Evolutionary conservation across 2,888 invertebrate species (phyloP).

Genomic region (Chrysopilus asiliformis): DNA sequence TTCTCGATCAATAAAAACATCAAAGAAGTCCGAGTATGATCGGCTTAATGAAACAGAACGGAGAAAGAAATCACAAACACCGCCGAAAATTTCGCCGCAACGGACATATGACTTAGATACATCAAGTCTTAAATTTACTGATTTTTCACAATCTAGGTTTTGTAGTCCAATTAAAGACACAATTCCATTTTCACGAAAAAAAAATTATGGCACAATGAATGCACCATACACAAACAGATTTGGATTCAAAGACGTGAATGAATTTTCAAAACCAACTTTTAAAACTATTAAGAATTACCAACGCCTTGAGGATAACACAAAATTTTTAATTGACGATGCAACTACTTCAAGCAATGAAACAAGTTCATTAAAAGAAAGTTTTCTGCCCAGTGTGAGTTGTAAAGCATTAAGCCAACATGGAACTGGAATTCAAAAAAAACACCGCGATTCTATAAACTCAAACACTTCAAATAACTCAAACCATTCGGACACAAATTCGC

Average conservation of each 20-base stretch:
- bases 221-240: conserved; percentile 11
- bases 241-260: conserved; percentile 10
- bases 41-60: conserved; percentile 17
- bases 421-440: conserved; percentile 11
- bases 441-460: conserved; percentile 17
- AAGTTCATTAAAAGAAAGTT: conserved; percentile 13
- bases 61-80: conserved; percentile 16
- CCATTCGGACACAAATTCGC: conserved; percentile 11
- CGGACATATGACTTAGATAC: conserved; percentile 16
- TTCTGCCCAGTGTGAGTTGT: conserved; percentile 14
- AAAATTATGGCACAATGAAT: conserved; percentile 15
- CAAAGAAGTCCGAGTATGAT: conserved; percentile 18
- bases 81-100: conserved; percentile 14
- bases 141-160: conserved; percentile 9
- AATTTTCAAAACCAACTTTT: conserved; percentile 15
- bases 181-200: conserved; percentile 11
- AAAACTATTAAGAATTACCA: conserved; percentile 18
- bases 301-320: conserved; percentile 15
- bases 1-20: conserved; percentile 17
- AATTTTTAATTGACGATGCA: no score
- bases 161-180: no score
- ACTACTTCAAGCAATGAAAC: conserved; percentile 4
- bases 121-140: conserved; percentile 14
- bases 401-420: conserved; percentile 10
- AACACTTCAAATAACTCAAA: conserved; percentile 15